Conservation (phyloP, 2,888 invertebrate species). For the Stenichneumon culpator region DNA sequence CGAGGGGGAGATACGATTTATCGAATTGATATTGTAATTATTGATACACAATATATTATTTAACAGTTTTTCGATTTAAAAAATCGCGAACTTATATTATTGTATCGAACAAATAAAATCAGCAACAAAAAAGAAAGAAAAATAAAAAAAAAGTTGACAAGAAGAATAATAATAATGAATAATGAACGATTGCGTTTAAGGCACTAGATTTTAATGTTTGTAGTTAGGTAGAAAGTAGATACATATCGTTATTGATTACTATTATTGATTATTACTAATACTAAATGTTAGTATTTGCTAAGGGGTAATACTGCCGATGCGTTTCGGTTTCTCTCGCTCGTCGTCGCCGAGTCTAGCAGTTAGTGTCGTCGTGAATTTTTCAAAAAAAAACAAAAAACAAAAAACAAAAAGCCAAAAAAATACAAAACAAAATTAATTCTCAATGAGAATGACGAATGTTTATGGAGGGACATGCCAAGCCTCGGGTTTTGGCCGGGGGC, state of each 20-base stretch:
- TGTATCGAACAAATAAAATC: slow-evolving; percentile 37
- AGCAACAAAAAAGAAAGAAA: slow-evolving; percentile 53
- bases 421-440: neutral
- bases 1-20: slow-evolving; percentile 76
- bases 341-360: neutral
- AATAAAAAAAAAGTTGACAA: slow-evolving; percentile 68
- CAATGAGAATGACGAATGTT: neutral
- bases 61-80: slow-evolving; percentile 65
- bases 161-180: slow-evolving; percentile 72
- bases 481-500: slow-evolving; percentile 49
- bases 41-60: slow-evolving; percentile 73
- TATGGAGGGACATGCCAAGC: neutral
- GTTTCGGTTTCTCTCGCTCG: slow-evolving; percentile 79
- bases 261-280: slow-evolving; percentile 61
- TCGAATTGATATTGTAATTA: slow-evolving; percentile 75
- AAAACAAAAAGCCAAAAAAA: neutral
- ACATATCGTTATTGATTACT: slow-evolving; percentile 80
- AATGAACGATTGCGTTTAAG: slow-evolving; percentile 77
- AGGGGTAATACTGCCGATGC: slow-evolving; percentile 78
- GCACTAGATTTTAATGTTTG: slow-evolving; percentile 80
- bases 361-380: neutral
- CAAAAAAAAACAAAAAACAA: neutral
- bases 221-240: slow-evolving; percentile 78
- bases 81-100: slow-evolving; percentile 54
- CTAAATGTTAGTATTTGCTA: slow-evolving; percentile 78